Conservation (phyloP, 2,888 invertebrate genomes). For the Drosophila atripex region DNA sequence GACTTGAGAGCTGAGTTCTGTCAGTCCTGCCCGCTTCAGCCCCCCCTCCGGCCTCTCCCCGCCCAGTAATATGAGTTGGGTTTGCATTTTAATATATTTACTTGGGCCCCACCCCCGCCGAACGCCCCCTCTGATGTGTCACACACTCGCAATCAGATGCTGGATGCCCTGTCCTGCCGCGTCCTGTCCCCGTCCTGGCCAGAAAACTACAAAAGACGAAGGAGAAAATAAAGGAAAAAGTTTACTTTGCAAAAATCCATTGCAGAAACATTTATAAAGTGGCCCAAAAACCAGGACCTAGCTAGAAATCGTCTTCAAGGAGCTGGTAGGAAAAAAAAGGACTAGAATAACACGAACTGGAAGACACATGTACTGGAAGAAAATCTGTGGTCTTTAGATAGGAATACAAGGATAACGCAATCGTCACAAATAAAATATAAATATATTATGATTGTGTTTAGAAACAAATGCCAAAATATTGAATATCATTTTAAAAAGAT, state of each 20-base stretch:
- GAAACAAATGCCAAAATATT: neutral
- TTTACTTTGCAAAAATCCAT: conserved; percentile 77
- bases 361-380: conserved; percentile 12
- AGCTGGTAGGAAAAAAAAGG: conserved; percentile 46
- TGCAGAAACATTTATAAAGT: conserved; percentile 80
- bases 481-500: neutral
- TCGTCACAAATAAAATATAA: neutral
- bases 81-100: conserved; percentile 79
- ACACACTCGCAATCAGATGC: conserved; percentile 77
- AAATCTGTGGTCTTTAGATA: neutral
- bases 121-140: conserved; percentile 47
- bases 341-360: conserved; percentile 46
- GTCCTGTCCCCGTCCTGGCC: conserved; percentile 1
- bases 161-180: conserved; percentile 48
- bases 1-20: conserved; percentile 56
- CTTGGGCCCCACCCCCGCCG: conserved; percentile 37
- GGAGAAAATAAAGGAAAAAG: conserved; percentile 59
- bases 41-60: neutral
- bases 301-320: conserved; percentile 45
- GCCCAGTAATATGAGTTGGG: conserved; percentile 75
- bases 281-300: conserved; percentile 45
- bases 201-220: conserved; percentile 66
- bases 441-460: neutral
- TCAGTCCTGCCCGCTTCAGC: neutral
- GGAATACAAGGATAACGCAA: neutral